These are phyloP conservation scores for Diorhabda carinulata DNA, from an alignment of 1,140 invertebrate genomes.

Conservation along the genomic window DNA sequence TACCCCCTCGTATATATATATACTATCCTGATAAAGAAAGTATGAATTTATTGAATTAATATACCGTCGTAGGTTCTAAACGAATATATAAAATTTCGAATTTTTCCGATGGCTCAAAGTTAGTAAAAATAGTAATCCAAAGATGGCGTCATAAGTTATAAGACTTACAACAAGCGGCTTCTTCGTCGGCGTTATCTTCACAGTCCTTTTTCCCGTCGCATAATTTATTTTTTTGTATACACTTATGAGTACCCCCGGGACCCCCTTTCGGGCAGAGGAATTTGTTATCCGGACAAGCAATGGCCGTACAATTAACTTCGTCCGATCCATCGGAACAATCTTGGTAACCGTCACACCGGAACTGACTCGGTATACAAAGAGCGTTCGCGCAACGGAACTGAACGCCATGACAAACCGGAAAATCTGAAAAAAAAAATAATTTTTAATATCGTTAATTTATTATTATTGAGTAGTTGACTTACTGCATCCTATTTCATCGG, in stretches of 20 bases:
- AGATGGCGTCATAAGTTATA: neutral
- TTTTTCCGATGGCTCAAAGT: no score
- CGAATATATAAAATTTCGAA: no score
- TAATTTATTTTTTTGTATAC: constrained; percentile 81
- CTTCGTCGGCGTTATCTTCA: constrained; percentile 86
- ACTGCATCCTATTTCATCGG: constrained; percentile 84
- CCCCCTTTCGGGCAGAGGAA: constrained; percentile 82
- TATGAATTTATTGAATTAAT: no score
- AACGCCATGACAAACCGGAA: constrained; percentile 82
- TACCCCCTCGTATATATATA: no score
- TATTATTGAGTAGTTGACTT: constrained; percentile 46
- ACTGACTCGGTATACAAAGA: constrained; percentile 82
- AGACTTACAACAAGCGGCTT: constrained; percentile 79
- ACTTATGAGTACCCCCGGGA: constrained; percentile 67
- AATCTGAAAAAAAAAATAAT: constrained; percentile 57
- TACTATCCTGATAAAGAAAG: no score
- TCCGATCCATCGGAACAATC: constrained; percentile 86
- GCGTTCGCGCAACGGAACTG: constrained; percentile 93
- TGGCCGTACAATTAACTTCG: constrained; percentile 83
- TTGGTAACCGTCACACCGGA: constrained; percentile 76
- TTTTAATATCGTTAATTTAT: no score
- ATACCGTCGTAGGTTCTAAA: no score
- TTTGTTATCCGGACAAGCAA: constrained; percentile 87
- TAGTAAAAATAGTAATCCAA: neutral
- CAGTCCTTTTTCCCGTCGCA: constrained; percentile 91